Percentiles rank a stretch among this genome's conserved stretches.
Evolutionary conservation across 2,113 vertebrate genomes (phyloP).

Genomic region (Stictonetta naevosa): DNA sequence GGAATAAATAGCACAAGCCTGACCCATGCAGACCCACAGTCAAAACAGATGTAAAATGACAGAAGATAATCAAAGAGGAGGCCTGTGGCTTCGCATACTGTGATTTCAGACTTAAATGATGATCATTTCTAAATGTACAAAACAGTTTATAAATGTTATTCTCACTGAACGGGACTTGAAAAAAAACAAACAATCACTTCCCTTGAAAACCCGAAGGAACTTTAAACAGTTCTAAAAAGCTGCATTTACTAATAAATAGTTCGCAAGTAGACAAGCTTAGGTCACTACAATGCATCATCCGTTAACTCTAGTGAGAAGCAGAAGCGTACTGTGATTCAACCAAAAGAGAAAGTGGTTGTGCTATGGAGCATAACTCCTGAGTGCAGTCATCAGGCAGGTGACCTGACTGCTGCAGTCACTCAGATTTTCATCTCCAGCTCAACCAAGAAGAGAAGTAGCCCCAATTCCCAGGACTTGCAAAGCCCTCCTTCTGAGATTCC

Average conservation of each 20-base stretch:
- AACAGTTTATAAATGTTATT: not conserved
- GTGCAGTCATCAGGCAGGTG: not conserved
- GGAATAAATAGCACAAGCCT: not conserved
- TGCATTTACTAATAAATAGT: not conserved
- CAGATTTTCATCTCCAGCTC: not conserved
- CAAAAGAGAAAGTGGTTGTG: not conserved
- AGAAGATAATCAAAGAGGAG: not conserved
- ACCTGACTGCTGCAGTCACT: not conserved
- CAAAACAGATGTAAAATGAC: not conserved
- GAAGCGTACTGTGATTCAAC: rapidly evolving
- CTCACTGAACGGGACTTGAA: not conserved
- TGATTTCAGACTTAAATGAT: not conserved
- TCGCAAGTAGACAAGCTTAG: not conserved
- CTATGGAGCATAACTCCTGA: not conserved
- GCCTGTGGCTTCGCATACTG: not conserved
- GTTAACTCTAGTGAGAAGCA: not conserved
- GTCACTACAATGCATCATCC: not conserved
- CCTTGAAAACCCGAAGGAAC: not conserved
- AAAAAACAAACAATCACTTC: not conserved
- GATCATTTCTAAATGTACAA: rapidly evolving
- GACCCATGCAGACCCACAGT: not conserved
- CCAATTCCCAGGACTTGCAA: not conserved
- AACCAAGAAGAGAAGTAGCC: not conserved
- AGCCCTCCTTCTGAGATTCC: not conserved
- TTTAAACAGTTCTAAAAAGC: not conserved